These are phyloP conservation scores for Aplodontia rufa DNA, from an alignment of 2,113 vertebrate genomes.

Conservation along the genomic window DNA sequence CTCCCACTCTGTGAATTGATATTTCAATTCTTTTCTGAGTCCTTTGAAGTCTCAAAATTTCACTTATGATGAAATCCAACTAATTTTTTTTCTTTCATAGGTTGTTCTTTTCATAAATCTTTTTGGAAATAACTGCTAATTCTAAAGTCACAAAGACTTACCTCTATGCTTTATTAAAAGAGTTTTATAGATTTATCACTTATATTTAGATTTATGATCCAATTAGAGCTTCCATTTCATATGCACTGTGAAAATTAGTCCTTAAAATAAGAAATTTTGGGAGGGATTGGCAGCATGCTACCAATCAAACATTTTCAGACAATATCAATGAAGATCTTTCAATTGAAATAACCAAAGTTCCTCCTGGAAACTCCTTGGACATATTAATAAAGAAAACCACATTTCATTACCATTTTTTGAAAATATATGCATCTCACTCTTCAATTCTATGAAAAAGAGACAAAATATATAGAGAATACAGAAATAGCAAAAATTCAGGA, in stretches of 20 bases:
- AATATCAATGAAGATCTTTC: not conserved
- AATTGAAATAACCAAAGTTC: constrained; percentile 14
- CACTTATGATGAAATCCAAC: constrained; percentile 2
- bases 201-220: not conserved
- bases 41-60: constrained; percentile 34
- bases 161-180: not conserved
- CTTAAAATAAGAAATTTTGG: not conserved
- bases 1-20: not conserved
- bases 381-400: not conserved
- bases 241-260: not conserved
- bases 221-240: not conserved
- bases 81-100: not conserved
- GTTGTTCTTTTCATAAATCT: not conserved
- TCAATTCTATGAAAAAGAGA: not conserved
- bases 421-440: not conserved
- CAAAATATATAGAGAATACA: not conserved
- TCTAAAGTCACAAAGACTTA: not conserved
- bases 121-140: not conserved
- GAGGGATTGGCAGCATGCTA: not conserved
- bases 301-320: not conserved
- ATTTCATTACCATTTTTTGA: not conserved
- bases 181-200: not conserved
- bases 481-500: not conserved
- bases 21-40: not conserved
- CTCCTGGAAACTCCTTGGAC: not conserved